Conservation (phyloP, 2,113 vertebrate species). For the Dasyprocta punctata region DNA sequence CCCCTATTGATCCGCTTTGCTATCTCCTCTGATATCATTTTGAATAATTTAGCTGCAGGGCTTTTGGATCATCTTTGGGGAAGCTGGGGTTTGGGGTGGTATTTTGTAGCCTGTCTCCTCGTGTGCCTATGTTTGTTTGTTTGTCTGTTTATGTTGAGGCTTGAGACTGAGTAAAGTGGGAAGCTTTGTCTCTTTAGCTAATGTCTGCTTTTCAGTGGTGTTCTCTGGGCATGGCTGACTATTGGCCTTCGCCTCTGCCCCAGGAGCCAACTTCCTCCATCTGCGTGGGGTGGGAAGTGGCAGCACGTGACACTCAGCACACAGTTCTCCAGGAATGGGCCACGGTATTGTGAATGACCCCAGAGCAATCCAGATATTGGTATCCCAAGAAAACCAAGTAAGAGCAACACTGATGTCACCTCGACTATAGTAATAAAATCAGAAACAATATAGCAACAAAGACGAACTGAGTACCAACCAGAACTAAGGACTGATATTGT, state of each 20-base stretch:
- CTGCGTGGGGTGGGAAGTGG: accelerated
- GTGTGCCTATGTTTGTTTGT: background rate
- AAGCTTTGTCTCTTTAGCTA: background rate
- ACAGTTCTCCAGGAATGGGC: background rate
- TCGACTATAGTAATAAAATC: background rate
- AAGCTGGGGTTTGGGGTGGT: background rate
- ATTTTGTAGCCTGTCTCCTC: background rate
- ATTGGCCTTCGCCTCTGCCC: background rate
- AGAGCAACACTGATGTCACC: background rate
- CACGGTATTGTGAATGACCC: background rate
- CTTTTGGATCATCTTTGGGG: background rate
- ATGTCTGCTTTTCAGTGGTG: background rate
- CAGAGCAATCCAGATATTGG: background rate
- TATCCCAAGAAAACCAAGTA: background rate
- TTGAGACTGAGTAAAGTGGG: background rate
- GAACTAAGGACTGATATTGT: background rate
- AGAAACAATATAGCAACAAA: background rate
- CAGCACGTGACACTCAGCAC: background rate
- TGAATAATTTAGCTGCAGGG: background rate
- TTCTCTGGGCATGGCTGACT: background rate
- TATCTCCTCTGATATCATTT: background rate
- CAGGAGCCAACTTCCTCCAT: background rate
- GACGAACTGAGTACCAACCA: background rate
- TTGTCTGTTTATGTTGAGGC: background rate
- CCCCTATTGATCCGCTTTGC: background rate